Evolutionary conservation across 2,113 vertebrate genomes (phyloP), one percentile per base, ranked within the genome.

Genomic region (Campylomormyrus numenius): DNA sequence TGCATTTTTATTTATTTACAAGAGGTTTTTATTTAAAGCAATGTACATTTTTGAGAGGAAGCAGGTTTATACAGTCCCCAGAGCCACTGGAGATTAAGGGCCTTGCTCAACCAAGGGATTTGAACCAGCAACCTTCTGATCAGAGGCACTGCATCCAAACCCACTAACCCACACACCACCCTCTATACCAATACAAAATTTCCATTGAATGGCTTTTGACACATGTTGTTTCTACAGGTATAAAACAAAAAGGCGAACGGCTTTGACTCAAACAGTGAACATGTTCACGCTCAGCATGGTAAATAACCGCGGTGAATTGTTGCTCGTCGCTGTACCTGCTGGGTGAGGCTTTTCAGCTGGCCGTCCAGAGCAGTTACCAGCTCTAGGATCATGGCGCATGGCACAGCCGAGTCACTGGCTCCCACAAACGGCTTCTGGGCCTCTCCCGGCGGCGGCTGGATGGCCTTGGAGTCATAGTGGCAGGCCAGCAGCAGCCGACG

Each of bases 401-500:
- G 97, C 46, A 98, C 95, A 0, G 98, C 98, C 0, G 97, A 98
- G 92, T 98, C 98, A 0, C 97, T 97, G 90, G 97, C 97, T 0
- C 97, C 98, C 21, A 98, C 83, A 49, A 98, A 98, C 10, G 93
- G 90, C 66, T 88, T 90, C 74, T 91, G 91, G 0, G 95, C 94
- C 8, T 92, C 77, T 27, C 49, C 92, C 0, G 93, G 91, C 52
- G 95, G 95, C 0, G 92, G 77, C 0, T 96, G 95, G 83, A 98
- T 92, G 74, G 94, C 92, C 93, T 98, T 98, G 4, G 97, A 97
- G 95, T 98, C 98, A 0, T 97, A 97, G 94, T 98, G 98, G 91
- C 98, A 98, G 62, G 97, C 96, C 0, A 98, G 94, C 3, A 95
- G 95, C 66, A 98, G 94, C 89, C 96, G 95, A 15, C 92, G 96